phyloP scores from a whole-genome alignment of 1,140 invertebrate genomes.

The Pseudomyrmex concolor region DNA sequence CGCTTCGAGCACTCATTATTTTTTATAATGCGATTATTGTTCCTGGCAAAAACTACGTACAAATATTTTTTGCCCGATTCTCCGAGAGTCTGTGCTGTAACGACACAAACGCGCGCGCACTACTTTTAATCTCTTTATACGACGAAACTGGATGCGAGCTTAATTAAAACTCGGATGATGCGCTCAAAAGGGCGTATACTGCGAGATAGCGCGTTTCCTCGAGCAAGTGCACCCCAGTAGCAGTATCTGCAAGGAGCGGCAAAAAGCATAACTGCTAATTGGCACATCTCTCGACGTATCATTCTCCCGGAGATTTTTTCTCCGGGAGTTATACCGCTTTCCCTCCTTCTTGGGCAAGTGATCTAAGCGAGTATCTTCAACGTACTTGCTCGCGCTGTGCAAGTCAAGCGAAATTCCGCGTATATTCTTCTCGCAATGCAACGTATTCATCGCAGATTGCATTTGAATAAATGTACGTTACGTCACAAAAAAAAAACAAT shows the following conservation, averaged over 20 bases:
- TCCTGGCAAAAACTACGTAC: neutral
- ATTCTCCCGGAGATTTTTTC: conserved; percentile 9
- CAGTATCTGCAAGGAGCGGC: conserved; percentile 26
- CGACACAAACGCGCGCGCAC: conserved; percentile 10
- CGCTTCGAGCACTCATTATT: conserved; percentile 5
- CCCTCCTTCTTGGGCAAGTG: conserved; percentile 7
- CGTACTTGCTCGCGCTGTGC: neutral
- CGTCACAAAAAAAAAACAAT: neutral
- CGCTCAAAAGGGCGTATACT: conserved; percentile 45
- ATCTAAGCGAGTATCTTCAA: conserved; percentile 20
- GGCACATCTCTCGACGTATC: conserved; percentile 63
- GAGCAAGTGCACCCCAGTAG: conserved; percentile 38
- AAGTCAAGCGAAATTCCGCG: neutral
- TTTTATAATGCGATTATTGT: neutral
- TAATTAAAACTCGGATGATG: conserved; percentile 67
- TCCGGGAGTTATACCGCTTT: conserved; percentile 21
- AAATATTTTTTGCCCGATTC: neutral
- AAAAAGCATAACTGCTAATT: conserved; percentile 61
- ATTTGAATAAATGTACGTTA: conserved; percentile 30
- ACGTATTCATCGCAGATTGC: neutral
- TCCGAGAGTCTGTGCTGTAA: conserved; percentile 2
- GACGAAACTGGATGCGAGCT: conserved; percentile 9
- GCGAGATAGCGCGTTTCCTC: conserved; percentile 26
- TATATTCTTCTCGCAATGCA: neutral
- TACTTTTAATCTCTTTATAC: conserved; percentile 45